Percentiles rank a stretch among this genome's conserved stretches.
These are phyloP conservation scores for Tympanoctomys barrerae DNA, from an alignment of 2,797 vertebrate genomes.

Conservation along the genomic window DNA sequence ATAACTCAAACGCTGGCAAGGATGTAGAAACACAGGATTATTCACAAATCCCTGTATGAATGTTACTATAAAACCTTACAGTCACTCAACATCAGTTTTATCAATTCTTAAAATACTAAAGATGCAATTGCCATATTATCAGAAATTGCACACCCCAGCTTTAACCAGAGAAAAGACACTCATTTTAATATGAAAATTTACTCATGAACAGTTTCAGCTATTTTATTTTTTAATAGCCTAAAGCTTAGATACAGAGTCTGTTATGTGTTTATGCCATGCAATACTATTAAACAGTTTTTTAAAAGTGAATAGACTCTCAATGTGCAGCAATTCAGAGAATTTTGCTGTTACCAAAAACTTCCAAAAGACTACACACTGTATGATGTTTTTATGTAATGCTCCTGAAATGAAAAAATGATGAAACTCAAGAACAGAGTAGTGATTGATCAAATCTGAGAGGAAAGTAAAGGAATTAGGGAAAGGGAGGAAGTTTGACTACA, in stretches of 20 bases:
- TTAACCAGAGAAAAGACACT: not conserved
- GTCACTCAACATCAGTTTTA: not conserved
- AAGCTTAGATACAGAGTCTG: conserved; percentile 6
- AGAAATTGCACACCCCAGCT: not conserved
- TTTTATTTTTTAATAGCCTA: not conserved
- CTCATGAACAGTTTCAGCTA: not conserved
- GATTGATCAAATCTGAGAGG: not conserved
- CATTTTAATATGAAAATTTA: not conserved
- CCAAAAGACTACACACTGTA: not conserved
- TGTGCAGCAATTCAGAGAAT: not conserved
- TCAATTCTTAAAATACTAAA: conserved; percentile 27
- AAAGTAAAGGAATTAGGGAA: not conserved
- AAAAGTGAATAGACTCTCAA: not conserved
- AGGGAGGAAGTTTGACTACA: not conserved
- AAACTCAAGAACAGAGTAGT: not conserved
- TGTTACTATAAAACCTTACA: not conserved
- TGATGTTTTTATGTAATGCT: not conserved
- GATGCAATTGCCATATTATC: not conserved
- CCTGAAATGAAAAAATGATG: not conserved
- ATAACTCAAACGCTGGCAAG: not conserved
- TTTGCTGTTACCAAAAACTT: not conserved
- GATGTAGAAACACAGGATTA: not conserved
- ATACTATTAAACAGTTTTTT: not conserved
- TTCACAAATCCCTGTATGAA: not conserved
- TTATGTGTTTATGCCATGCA: not conserved